phyloP scores from a whole-genome alignment of 2,888 invertebrate species.

The Villa cingulata region DNA sequence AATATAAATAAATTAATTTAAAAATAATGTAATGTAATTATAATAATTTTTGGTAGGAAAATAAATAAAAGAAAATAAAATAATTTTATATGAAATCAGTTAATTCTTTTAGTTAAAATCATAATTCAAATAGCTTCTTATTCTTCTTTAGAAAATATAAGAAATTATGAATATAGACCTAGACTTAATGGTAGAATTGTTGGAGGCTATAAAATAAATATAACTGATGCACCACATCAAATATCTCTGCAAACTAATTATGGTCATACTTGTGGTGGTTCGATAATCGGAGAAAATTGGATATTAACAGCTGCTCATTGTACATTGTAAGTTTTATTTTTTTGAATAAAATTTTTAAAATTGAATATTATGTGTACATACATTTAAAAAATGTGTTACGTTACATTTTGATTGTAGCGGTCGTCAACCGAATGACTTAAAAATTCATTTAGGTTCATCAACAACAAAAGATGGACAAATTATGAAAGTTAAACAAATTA shows the following conservation, averaged over 20 bases:
- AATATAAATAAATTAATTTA: too few species aligned
- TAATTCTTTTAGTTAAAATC: too few species aligned
- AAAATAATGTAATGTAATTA: too few species aligned
- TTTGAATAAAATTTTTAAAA: neutral
- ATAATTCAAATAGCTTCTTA: too few species aligned
- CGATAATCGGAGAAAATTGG: slow-evolving; percentile 29
- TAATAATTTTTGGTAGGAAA: too few species aligned
- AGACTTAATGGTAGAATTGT: slow-evolving; percentile 34
- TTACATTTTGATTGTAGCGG: slow-evolving; percentile 18
- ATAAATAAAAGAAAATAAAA: too few species aligned
- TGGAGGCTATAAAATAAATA: slow-evolving; percentile 31
- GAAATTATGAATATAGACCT: slow-evolving; percentile 16
- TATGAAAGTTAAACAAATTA: slow-evolving; percentile 37
- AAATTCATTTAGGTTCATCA: slow-evolving; percentile 43
- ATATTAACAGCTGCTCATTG: slow-evolving; percentile 35
- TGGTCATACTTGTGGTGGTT: slow-evolving; percentile 33
- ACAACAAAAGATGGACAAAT: slow-evolving; percentile 39
- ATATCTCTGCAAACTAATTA: slow-evolving; percentile 27
- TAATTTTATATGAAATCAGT: too few species aligned
- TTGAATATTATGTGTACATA: neutral
- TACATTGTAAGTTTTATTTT: slow-evolving; percentile 24
- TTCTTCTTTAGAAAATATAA: neutral
- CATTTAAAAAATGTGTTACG: neutral
- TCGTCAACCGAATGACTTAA: slow-evolving; percentile 20
- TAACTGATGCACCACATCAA: slow-evolving; percentile 33